phyloP scores from a whole-genome alignment of 2,113 vertebrate genomes.

The Oryzias woworae region DNA sequence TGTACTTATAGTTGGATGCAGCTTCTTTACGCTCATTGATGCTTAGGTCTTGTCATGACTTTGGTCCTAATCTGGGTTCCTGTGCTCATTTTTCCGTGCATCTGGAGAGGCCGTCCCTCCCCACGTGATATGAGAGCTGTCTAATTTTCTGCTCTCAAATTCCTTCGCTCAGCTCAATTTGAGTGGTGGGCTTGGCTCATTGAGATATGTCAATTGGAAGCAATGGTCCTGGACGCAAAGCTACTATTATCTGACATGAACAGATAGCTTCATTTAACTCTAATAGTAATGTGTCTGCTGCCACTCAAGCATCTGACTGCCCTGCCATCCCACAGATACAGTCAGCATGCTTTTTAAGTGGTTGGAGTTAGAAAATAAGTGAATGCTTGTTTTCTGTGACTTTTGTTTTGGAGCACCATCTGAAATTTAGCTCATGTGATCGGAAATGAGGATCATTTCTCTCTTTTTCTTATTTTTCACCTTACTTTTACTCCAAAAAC shows the following conservation, averaged over 20 bases:
- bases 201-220: slow-evolving; percentile 83
- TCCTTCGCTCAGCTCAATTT: slow-evolving; percentile 79
- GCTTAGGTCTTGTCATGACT: not conserved
- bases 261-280: slow-evolving; percentile 80
- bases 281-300: slow-evolving; percentile 76
- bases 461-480: not conserved
- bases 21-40: slow-evolving; percentile 7
- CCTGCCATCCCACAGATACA: slow-evolving; percentile 45
- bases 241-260: slow-evolving; percentile 80
- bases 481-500: not conserved
- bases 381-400: not conserved
- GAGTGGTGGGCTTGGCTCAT: slow-evolving; percentile 76
- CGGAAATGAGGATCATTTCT: not conserved
- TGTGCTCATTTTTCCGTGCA: slow-evolving; percentile 64
- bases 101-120: slow-evolving; percentile 61
- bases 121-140: slow-evolving; percentile 67
- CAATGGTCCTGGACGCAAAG: slow-evolving; percentile 76
- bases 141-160: slow-evolving; percentile 83
- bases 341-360: slow-evolving; percentile 48
- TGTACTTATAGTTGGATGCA: too few species aligned
- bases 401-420: slow-evolving; percentile 9
- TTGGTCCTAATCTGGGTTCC: slow-evolving; percentile 23
- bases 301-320: slow-evolving; percentile 61
- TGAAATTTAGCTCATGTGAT: slow-evolving; percentile 18
- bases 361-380: slow-evolving; percentile 41